Evolutionary conservation across 2,888 invertebrate species (phyloP).

Genomic region (Osmoderma eremita): DNA sequence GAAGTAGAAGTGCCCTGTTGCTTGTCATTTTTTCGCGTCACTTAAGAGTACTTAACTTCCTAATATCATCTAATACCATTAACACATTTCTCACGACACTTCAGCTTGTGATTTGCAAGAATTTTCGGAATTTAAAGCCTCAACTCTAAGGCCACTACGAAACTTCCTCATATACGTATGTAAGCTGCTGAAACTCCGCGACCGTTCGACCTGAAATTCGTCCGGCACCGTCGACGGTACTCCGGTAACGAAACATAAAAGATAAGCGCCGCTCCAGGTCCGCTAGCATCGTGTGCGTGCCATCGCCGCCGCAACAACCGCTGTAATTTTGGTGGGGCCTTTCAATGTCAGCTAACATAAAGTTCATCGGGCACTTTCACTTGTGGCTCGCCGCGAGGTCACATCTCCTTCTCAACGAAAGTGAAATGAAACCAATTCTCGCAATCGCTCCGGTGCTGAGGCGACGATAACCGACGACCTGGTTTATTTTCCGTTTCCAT

Average conservation of each 20-base stretch:
- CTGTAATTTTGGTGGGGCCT: slow-evolving; percentile 43
- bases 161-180: background rate
- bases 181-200: slow-evolving; percentile 19
- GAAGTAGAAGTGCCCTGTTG: background rate
- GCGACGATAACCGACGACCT: slow-evolving; percentile 27
- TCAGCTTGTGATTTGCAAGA: background rate
- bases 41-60: background rate
- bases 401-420: slow-evolving; percentile 47
- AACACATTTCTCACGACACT: slow-evolving; percentile 1
- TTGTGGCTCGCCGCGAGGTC: slow-evolving; percentile 46
- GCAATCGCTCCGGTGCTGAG: slow-evolving; percentile 11
- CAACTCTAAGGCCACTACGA: background rate
- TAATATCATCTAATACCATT: background rate
- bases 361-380: slow-evolving; percentile 44
- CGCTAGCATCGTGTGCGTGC: background rate
- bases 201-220: slow-evolving; percentile 23
- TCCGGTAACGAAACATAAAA: slow-evolving; percentile 11
- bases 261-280: slow-evolving; percentile 12
- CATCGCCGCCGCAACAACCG: background rate
- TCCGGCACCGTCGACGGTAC: slow-evolving; percentile 33
- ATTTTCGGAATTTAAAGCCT: background rate
- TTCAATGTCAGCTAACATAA: slow-evolving; percentile 49
- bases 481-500: slow-evolving; percentile 37
- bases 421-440: slow-evolving; percentile 46
- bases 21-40: background rate